Conservation (phyloP, 2,797 vertebrate genomes). For the Thalassophryne amazonica region DNA sequence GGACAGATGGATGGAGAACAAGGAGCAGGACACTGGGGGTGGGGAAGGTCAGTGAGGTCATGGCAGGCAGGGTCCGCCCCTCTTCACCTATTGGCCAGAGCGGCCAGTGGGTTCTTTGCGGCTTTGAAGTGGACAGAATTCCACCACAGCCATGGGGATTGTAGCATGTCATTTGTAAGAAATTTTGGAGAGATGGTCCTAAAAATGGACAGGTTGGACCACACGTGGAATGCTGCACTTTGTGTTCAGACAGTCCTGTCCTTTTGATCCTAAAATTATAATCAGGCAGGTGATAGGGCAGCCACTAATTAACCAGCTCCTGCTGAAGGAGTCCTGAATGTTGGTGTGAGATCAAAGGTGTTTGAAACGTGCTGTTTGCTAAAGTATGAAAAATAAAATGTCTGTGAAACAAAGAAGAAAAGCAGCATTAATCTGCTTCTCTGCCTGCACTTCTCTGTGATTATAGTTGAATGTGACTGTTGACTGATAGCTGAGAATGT, state of each 20-base stretch:
- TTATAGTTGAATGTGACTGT: not conserved
- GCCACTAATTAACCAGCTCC: slow-evolving; percentile 3
- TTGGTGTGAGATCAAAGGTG: not conserved
- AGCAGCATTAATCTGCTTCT: not conserved
- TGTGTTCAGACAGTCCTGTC: slow-evolving; percentile 18
- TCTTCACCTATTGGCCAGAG: slow-evolving; percentile 59
- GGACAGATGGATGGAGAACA: slow-evolving; percentile 37
- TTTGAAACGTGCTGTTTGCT: not conserved
- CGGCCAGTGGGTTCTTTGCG: slow-evolving; percentile 18
- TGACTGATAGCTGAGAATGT: slow-evolving; percentile 18
- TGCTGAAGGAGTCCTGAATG: not conserved
- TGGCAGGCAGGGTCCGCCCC: slow-evolving; percentile 64
- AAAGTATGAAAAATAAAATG: no score
- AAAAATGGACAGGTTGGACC: slow-evolving; percentile 49
- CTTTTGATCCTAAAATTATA: slow-evolving; percentile 36
- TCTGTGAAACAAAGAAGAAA: not conserved
- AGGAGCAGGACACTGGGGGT: slow-evolving; percentile 37
- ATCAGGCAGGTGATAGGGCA: slow-evolving; percentile 29
- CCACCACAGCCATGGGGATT: slow-evolving; percentile 71
- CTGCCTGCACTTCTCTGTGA: not conserved
- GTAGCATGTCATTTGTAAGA: slow-evolving; percentile 70
- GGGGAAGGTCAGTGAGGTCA: slow-evolving; percentile 66
- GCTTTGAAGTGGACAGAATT: slow-evolving; percentile 70
- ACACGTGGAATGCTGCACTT: slow-evolving; percentile 39
- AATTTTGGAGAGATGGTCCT: slow-evolving; percentile 67